phyloP scores from a whole-genome alignment of 2,888 invertebrate genomes.

The Drosophila merina region DNA sequence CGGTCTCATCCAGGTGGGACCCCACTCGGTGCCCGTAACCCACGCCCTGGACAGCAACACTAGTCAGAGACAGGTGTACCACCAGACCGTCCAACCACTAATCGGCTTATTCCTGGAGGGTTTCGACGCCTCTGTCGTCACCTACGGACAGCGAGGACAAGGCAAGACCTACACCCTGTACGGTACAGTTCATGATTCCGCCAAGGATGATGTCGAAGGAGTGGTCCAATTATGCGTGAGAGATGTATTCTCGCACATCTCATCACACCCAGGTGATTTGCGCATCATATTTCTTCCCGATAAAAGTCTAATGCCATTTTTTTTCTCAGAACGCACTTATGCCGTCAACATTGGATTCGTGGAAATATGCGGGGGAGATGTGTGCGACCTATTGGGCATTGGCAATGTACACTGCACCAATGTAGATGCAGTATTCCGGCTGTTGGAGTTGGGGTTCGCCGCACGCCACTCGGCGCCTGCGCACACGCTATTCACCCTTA shows the following conservation, averaged over 20 bases:
- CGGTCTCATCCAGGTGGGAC: conserved; percentile 82
- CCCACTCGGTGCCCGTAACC: conserved; percentile 85
- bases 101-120: conserved; percentile 89
- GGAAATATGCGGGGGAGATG: conserved; percentile 89
- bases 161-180: conserved; percentile 91
- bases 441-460: conserved; percentile 88
- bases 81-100: conserved; percentile 87
- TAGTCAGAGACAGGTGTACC: conserved; percentile 87
- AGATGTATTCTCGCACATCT: conserved; percentile 88
- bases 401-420: conserved; percentile 86
- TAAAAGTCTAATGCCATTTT: not conserved
- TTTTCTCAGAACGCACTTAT: conserved; percentile 85
- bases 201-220: conserved; percentile 88
- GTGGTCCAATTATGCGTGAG: conserved; percentile 89
- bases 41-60: conserved; percentile 86
- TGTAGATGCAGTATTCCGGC: conserved; percentile 89
- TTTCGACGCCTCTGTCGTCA: conserved; percentile 90
- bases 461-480: conserved; percentile 78
- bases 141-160: conserved; percentile 87
- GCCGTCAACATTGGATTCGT: conserved; percentile 89
- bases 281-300: not conserved
- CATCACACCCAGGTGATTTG: conserved; percentile 84
- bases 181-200: conserved; percentile 88
- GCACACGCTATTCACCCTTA: conserved; percentile 89
- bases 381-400: conserved; percentile 86